Conservation (phyloP, 2,797 vertebrate species). For the Mionectes olivaceus region DNA sequence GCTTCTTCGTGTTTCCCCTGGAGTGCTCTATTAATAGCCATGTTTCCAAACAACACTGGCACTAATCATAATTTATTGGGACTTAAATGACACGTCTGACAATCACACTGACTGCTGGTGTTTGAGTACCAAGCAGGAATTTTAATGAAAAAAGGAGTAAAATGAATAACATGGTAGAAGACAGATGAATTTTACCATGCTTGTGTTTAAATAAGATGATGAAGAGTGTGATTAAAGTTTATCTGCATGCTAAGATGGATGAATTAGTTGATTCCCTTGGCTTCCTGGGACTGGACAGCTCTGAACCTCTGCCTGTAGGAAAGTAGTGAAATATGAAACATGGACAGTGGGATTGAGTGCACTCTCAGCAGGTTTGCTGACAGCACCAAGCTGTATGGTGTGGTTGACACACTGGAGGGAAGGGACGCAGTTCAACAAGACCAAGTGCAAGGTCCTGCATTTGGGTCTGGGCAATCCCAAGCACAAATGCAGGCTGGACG, state of each 20-base stretch:
- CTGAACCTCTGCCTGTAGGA: not conserved
- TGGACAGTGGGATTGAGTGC: not conserved
- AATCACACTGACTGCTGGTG: conserved; percentile 38
- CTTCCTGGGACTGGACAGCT: not conserved
- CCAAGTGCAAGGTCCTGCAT: not conserved
- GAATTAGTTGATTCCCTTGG: not conserved
- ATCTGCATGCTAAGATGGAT: conserved; percentile 4
- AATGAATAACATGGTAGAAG: not conserved
- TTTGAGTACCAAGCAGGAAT: conserved; percentile 26
- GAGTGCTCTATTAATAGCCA: not conserved
- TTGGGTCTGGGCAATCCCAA: not conserved
- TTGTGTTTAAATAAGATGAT: conserved; percentile 45
- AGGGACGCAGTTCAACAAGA: not conserved
- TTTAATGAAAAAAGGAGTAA: conserved; percentile 37
- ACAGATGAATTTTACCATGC: conserved; percentile 11
- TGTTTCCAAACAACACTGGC: conserved; percentile 17
- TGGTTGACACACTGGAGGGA: not conserved
- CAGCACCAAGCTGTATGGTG: not conserved
- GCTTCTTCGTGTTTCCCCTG: not conserved
- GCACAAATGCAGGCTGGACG: not conserved
- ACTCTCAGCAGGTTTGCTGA: not conserved
- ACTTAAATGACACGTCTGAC: conserved; percentile 39
- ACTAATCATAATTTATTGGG: conserved; percentile 34
- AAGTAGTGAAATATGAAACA: not conserved
- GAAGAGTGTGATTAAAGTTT: conserved; percentile 19